phyloP scores from a whole-genome alignment of 2,113 vertebrate genomes.

The Plecturocebus donacophilus region DNA sequence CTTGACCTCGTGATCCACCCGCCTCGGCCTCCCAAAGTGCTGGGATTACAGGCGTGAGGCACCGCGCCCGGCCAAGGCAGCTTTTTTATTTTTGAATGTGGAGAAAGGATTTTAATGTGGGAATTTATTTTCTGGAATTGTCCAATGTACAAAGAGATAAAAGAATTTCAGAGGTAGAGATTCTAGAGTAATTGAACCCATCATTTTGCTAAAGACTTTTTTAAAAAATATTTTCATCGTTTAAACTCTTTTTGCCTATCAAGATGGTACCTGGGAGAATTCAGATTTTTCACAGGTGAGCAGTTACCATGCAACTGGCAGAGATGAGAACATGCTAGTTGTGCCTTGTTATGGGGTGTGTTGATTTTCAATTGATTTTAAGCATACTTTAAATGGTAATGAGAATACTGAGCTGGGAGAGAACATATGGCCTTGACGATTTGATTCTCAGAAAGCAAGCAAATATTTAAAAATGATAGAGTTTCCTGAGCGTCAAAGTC shows the following conservation, averaged over 20 bases:
- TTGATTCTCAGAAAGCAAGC: conserved; percentile 43
- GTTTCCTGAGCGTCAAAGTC: neutral
- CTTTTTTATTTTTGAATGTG: neutral
- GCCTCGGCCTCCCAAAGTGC: too few relatives aligned
- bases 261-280: neutral
- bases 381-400: conserved; percentile 62
- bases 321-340: neutral
- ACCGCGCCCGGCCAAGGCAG: too few relatives aligned
- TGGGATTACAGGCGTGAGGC: too few relatives aligned
- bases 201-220: neutral
- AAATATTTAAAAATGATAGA: conserved; percentile 37
- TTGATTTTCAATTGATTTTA: conserved; percentile 62
- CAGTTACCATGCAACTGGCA: neutral
- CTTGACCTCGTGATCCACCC: too few relatives aligned
- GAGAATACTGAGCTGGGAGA: neutral
- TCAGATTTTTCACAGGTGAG: neutral
- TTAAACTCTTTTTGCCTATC: conserved; percentile 19
- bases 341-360: conserved; percentile 3
- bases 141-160: neutral
- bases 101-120: neutral
- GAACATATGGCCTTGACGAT: conserved; percentile 39
- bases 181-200: neutral
- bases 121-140: neutral
- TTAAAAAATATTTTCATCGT: neutral
- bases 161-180: conserved; percentile 22